Conservation (phyloP, 1,140 invertebrate species). For the Macrosteles quadrilineatus region DNA sequence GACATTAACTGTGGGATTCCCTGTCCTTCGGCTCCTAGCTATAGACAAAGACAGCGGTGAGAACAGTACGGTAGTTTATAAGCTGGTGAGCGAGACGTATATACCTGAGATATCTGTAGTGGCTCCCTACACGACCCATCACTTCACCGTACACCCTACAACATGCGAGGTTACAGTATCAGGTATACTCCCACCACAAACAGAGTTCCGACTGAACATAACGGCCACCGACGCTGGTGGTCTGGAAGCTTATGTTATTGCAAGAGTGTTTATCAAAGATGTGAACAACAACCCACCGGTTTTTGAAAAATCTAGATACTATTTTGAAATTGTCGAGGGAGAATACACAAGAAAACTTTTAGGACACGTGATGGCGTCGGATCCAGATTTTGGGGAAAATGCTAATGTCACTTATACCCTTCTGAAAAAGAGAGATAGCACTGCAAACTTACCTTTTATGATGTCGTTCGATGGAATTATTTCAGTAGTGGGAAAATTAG, state of each 20-base stretch:
- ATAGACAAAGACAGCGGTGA: conserved; percentile 75
- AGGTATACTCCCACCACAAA: conserved; percentile 71
- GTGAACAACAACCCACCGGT: conserved; percentile 84
- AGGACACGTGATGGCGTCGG: conserved; percentile 73
- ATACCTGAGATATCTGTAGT: conserved; percentile 54
- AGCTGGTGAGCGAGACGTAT: conserved; percentile 65
- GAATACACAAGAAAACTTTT: conserved; percentile 66
- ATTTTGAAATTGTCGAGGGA: conserved; percentile 80
- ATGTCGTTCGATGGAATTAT: conserved; percentile 75
- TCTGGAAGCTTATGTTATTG: conserved; percentile 65
- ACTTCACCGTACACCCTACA: conserved; percentile 71
- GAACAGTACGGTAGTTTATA: conserved; percentile 77
- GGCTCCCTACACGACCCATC: conserved; percentile 52
- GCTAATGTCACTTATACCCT: conserved; percentile 75
- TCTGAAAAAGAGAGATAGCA: conserved; percentile 56
- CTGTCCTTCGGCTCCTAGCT: conserved; percentile 77
- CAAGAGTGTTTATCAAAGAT: conserved; percentile 71
- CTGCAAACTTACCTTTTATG: conserved; percentile 64
- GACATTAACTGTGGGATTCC: conserved; percentile 69
- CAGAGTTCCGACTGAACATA: conserved; percentile 74
- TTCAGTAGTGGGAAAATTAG: conserved; percentile 71
- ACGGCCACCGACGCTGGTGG: conserved; percentile 74
- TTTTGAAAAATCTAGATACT: conserved; percentile 80
- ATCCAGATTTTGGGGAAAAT: conserved; percentile 75
- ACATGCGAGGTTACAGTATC: conserved; percentile 76